These are phyloP conservation scores for Crotophaga sulcirostris DNA, from an alignment of 2,113 vertebrate species.

Conservation along the genomic window DNA sequence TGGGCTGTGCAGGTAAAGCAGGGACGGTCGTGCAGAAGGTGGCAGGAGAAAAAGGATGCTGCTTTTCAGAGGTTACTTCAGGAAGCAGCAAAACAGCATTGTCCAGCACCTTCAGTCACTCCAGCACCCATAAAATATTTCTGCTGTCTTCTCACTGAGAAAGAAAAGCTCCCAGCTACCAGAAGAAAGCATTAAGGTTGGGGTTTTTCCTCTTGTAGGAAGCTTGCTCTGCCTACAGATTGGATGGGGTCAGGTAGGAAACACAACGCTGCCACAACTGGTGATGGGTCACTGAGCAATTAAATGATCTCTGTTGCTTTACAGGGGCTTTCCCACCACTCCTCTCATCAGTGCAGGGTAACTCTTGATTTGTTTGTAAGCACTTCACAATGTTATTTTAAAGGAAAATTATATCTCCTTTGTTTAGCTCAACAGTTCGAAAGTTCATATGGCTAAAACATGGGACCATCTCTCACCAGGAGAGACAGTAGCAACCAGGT, in stretches of 20 bases:
- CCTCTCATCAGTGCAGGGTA: not conserved
- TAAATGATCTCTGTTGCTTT: not conserved
- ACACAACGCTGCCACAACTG: not conserved
- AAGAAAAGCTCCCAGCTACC: not conserved
- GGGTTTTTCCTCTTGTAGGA: not conserved
- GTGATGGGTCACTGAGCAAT: not conserved
- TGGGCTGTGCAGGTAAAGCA: not conserved
- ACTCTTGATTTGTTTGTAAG: not conserved
- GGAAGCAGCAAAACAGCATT: not conserved
- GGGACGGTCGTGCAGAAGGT: rapidly evolving
- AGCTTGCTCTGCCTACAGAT: not conserved
- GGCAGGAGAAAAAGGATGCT: not conserved
- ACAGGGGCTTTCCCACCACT: not conserved
- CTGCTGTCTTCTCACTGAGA: not conserved
- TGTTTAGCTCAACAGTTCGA: not conserved
- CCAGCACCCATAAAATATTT: not conserved
- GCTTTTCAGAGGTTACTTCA: not conserved
- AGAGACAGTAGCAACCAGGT: not conserved
- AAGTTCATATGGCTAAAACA: not conserved
- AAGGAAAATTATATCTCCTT: not conserved
- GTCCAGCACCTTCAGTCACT: not conserved
- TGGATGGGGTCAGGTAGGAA: not conserved
- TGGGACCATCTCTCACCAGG: not conserved
- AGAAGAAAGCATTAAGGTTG: not conserved
- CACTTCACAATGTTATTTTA: not conserved